Evolutionary conservation across 92 coral and sea anemone genomes (phyloP).

Genomic region (Porites lobata): DNA sequence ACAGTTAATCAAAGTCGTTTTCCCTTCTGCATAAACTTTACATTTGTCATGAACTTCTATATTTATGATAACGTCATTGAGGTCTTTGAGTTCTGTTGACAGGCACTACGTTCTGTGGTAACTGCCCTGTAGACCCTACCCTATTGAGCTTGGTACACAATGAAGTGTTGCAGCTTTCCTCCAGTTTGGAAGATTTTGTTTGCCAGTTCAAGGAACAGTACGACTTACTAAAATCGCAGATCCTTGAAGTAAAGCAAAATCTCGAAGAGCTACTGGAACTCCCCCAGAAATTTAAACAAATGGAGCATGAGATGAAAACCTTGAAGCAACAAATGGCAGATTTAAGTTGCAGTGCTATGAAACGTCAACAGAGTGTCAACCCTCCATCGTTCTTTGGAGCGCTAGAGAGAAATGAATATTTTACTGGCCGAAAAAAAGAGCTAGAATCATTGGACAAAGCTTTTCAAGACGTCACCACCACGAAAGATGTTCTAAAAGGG

Average conservation of each 20-base stretch:
- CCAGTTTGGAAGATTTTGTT: background rate
- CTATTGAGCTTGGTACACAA: slow-evolving; percentile 9
- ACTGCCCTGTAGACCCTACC: slow-evolving; percentile 28
- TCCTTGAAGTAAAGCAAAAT: background rate
- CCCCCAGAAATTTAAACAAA: background rate
- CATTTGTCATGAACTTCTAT: too few relatives aligned
- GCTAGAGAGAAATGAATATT: slow-evolving; percentile 61
- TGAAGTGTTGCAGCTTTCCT: slow-evolving; percentile 41
- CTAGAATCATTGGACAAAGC: slow-evolving; percentile 18
- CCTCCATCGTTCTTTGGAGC: slow-evolving; percentile 39
- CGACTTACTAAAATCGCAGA: background rate
- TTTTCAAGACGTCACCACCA: background rate
- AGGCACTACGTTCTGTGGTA: slow-evolving; percentile 4
- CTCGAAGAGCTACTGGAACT: background rate
- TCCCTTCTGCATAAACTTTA: too few relatives aligned
- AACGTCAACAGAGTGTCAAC: background rate
- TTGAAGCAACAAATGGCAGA: slow-evolving; percentile 5
- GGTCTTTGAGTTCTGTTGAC: background rate
- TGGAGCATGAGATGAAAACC: background rate
- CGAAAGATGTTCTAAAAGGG: background rate
- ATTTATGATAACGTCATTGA: too few relatives aligned
- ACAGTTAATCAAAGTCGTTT: too few relatives aligned
- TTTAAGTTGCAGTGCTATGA: background rate
- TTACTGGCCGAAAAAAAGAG: slow-evolving; percentile 55
- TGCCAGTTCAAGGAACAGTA: background rate